These are phyloP conservation scores for Oplegnathus fasciatus DNA, from an alignment of 2,113 vertebrate genomes.

Conservation along the genomic window DNA sequence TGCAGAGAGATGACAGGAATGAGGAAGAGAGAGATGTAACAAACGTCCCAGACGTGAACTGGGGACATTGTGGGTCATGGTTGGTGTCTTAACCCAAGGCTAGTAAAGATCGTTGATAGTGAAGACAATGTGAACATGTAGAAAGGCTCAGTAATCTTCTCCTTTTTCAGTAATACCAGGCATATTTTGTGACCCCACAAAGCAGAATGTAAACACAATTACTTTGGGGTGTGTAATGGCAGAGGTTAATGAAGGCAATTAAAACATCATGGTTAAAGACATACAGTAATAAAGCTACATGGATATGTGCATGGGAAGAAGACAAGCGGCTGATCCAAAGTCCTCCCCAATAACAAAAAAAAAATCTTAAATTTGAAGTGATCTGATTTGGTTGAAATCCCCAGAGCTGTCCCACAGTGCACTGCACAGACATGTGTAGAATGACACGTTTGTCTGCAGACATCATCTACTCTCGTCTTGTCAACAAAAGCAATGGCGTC, in stretches of 20 bases:
- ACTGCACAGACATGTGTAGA: neutral
- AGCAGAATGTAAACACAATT: neutral
- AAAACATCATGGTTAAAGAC: neutral
- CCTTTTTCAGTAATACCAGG: neutral
- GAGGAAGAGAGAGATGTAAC: neutral
- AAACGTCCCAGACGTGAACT: neutral
- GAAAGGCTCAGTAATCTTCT: neutral
- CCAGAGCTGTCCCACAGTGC: neutral
- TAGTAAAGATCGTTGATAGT: neutral
- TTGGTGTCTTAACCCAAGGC: neutral
- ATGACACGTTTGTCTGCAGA: neutral
- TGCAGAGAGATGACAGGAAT: neutral
- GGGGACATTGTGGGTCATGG: neutral
- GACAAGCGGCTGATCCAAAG: neutral
- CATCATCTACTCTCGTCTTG: neutral
- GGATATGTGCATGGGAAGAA: neutral
- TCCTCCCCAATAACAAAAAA: neutral
- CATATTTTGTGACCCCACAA: neutral
- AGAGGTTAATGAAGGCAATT: neutral
- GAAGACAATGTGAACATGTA: neutral
- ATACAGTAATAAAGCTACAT: neutral
- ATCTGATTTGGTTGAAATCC: neutral
- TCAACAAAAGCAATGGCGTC: neutral
- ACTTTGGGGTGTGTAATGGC: neutral
- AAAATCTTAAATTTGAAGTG: neutral